Conservation (phyloP, 2,113 vertebrate species). For the Zootoca vivipara region DNA sequence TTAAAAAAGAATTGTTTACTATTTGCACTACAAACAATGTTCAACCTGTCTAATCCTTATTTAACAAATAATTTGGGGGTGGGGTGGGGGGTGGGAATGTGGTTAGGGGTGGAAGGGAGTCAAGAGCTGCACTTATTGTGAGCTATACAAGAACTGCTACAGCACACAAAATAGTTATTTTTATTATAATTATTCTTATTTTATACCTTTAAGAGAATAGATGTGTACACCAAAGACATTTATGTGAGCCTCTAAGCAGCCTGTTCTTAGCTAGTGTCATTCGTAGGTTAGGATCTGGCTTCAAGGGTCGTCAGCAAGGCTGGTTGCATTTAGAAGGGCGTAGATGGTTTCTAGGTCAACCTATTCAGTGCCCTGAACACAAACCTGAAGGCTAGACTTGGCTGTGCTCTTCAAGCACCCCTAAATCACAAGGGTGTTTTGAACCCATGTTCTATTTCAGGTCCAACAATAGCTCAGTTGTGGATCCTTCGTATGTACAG, state of each 20-base stretch:
- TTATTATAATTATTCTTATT: constrained; percentile 85
- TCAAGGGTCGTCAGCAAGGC: constrained; percentile 59
- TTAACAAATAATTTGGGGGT: constrained; percentile 86
- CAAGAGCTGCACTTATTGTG: constrained; percentile 88
- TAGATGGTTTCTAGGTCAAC: constrained; percentile 63
- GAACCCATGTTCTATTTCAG: constrained; percentile 20
- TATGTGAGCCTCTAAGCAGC: constrained; percentile 81
- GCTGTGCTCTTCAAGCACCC: constrained; percentile 19
- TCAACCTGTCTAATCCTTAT: constrained; percentile 89
- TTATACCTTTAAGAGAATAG: constrained; percentile 83
- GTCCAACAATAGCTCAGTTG: constrained; percentile 27
- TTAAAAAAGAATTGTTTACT: constrained; percentile 83
- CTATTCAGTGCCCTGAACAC: constrained; percentile 51
- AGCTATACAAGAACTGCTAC: constrained; percentile 85
- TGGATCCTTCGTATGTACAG: constrained; percentile 65
- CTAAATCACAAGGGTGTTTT: constrained; percentile 27
- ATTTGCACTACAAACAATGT: constrained; percentile 97
- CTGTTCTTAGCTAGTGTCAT: constrained; percentile 77
- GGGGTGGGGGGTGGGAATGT: constrained; percentile 67
- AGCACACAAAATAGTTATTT: constrained; percentile 88
- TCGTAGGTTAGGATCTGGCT: constrained; percentile 72
- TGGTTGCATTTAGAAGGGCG: constrained; percentile 66
- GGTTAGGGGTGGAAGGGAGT: constrained; percentile 76
- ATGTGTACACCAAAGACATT: constrained; percentile 93
- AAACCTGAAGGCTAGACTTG: constrained; percentile 41